A percentile compares a stretch with the other conserved stretches of the same genome.
Conservation (phyloP, 2,797 vertebrate species). For the Artibeus lituratus region DNA sequence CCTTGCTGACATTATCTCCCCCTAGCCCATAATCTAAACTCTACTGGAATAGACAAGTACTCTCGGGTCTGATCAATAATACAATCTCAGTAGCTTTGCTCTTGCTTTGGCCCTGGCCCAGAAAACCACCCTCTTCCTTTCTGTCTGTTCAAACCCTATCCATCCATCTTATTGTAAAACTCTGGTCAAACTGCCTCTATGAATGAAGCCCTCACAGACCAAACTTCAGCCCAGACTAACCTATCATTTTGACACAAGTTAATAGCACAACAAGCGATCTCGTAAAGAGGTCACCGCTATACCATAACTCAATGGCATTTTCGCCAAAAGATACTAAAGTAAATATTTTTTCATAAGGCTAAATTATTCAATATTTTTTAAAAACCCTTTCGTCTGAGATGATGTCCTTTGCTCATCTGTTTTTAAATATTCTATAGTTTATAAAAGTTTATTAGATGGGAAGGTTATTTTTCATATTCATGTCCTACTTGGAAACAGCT, state of each 20-base stretch:
- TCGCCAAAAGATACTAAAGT: neutral
- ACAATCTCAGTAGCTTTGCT: neutral
- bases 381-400: conserved; percentile 33
- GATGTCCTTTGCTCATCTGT: neutral
- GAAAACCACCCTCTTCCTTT: conserved; percentile 29
- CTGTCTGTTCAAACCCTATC: neutral
- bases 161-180: neutral
- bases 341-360: conserved; percentile 23
- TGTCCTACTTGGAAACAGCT: conserved; percentile 35
- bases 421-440: conserved; percentile 19
- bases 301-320: neutral
- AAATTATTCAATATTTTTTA: neutral
- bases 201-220: neutral
- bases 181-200: neutral
- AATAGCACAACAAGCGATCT: neutral
- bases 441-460: conserved; percentile 18
- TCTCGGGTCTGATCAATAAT: neutral
- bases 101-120: neutral
- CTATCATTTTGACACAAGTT: neutral
- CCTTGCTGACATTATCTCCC: conserved; percentile 33
- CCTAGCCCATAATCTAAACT: conserved; percentile 9
- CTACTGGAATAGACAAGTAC: neutral
- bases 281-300: neutral
- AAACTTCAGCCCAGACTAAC: neutral
- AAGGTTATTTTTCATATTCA: neutral